Percentiles rank a stretch among this genome's conserved stretches.
These are phyloP conservation scores for Halictus rubicundus DNA, from an alignment of 1,140 invertebrate species.

Conservation along the genomic window DNA sequence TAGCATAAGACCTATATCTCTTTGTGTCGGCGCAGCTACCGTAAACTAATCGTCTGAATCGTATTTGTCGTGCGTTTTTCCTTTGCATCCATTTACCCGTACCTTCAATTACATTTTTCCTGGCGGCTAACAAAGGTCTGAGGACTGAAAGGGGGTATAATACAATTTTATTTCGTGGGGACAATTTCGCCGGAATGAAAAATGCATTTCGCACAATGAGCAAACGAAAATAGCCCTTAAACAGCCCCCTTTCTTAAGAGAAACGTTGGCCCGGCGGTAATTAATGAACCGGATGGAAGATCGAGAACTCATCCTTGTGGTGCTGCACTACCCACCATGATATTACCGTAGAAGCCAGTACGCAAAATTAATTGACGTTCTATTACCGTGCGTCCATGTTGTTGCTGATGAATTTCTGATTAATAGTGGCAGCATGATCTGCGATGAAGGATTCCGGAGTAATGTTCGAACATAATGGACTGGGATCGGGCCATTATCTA, in stretches of 20 bases:
- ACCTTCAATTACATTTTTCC: neutral
- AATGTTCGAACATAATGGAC: slow-evolving; percentile 45
- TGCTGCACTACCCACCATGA: neutral
- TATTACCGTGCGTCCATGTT: neutral
- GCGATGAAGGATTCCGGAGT: neutral
- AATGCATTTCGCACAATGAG: no score
- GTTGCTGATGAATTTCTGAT: slow-evolving; percentile 32
- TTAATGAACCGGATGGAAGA: neutral
- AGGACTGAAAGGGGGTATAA: no score
- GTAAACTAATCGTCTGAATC: neutral
- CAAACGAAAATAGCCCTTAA: no score
- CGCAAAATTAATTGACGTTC: slow-evolving; percentile 34
- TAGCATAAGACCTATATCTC: neutral
- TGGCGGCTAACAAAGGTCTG: neutral
- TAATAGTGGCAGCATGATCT: slow-evolving; percentile 28
- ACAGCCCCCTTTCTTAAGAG: no score
- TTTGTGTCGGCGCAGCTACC: neutral
- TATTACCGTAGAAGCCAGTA: neutral
- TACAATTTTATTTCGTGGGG: neutral
- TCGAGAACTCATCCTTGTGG: neutral
- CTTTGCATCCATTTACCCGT: neutral
- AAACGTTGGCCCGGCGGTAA: neutral
- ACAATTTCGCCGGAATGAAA: neutral
- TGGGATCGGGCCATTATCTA: slow-evolving; percentile 19
- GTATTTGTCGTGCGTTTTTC: neutral